A percentile compares a stretch with the other conserved stretches of the same genome.
Evolutionary conservation across 2,888 invertebrate species (phyloP).

Genomic region (Crematogaster levior): DNA sequence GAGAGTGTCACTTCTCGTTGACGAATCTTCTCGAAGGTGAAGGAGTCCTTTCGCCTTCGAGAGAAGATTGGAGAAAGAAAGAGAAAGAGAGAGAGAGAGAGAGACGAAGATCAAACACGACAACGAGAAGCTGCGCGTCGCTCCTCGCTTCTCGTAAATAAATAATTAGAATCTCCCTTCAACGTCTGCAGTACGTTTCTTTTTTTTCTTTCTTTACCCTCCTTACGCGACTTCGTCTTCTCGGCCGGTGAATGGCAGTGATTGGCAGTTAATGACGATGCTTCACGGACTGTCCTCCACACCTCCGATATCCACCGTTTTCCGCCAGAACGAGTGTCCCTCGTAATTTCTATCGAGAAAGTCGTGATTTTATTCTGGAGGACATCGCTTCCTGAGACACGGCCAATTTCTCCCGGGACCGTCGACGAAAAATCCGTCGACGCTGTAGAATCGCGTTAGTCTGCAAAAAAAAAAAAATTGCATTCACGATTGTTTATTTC

Average conservation of each 20-base stretch:
- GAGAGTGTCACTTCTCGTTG: background rate
- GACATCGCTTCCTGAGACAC: constrained; percentile 62
- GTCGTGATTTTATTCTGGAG: constrained; percentile 71
- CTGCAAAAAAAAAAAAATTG: constrained; percentile 20
- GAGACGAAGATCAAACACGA: constrained; percentile 47
- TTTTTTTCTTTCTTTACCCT: constrained; percentile 57
- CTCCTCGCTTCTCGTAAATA: constrained; percentile 67
- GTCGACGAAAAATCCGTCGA: constrained; percentile 45
- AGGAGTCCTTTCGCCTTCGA: constrained; percentile 12
- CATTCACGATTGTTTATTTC: constrained; percentile 22
- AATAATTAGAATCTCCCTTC: constrained; percentile 76
- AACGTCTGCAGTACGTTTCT: constrained; percentile 55
- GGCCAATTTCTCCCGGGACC: constrained; percentile 57
- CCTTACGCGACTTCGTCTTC: constrained; percentile 62
- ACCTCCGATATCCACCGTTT: constrained; percentile 68
- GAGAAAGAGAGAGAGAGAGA: constrained; percentile 23
- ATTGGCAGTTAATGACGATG: constrained; percentile 82
- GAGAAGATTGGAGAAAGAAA: constrained; percentile 24
- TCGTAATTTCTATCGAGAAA: constrained; percentile 71
- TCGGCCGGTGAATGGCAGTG: constrained; percentile 79
- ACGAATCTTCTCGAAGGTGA: constrained; percentile 22
- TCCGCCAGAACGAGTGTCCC: constrained; percentile 65
- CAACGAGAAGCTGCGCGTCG: constrained; percentile 36
- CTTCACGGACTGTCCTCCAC: constrained; percentile 74
- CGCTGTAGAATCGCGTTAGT: constrained; percentile 26